Evolutionary conservation across 2,888 invertebrate genomes (phyloP).

Genomic region (Drosophila gaucha): DNA sequence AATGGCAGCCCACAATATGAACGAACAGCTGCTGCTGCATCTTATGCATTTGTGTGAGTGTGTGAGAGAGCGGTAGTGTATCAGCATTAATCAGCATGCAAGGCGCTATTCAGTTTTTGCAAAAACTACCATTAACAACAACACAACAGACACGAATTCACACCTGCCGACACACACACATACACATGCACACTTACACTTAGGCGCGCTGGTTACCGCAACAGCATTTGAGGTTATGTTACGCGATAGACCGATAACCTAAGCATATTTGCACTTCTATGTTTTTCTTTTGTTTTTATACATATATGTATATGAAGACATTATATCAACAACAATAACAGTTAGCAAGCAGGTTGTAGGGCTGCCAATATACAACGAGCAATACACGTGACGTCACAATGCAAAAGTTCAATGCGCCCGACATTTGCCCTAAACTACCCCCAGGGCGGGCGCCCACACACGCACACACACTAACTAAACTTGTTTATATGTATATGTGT

Average conservation of each 20-base stretch:
- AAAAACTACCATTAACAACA: slow-evolving; percentile 24
- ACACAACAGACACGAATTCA: slow-evolving; percentile 3
- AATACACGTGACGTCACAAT: slow-evolving; percentile 63
- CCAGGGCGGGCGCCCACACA: slow-evolving; percentile 34
- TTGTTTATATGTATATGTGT: slow-evolving; percentile 2
- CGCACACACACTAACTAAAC: slow-evolving; percentile 11
- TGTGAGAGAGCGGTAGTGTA: too few species aligned
- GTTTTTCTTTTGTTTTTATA: slow-evolving; percentile 10
- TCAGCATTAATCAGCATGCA: slow-evolving; percentile 1
- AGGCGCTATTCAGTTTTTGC: slow-evolving; percentile 21
- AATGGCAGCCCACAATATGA: slow-evolving; percentile 28
- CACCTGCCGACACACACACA: slow-evolving; percentile 2
- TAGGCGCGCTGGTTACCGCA: slow-evolving; percentile 17
- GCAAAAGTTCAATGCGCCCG: slow-evolving; percentile 69
- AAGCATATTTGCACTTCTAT: slow-evolving; percentile 16
- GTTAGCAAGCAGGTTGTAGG: slow-evolving; percentile 34
- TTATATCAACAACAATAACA: slow-evolving; percentile 28
- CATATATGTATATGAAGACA: slow-evolving; percentile 13
- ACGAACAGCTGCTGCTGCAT: slow-evolving; percentile 56
- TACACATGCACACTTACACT: background rate
- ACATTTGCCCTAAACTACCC: slow-evolving; percentile 52
- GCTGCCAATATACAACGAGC: slow-evolving; percentile 1
- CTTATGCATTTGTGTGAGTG: background rate
- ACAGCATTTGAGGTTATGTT: slow-evolving; percentile 53
- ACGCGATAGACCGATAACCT: slow-evolving; percentile 45